Evolutionary conservation across 2,888 invertebrate genomes (phyloP), one percentile per base, ranked within the genome.

Genomic region (Megamerina dolium): DNA sequence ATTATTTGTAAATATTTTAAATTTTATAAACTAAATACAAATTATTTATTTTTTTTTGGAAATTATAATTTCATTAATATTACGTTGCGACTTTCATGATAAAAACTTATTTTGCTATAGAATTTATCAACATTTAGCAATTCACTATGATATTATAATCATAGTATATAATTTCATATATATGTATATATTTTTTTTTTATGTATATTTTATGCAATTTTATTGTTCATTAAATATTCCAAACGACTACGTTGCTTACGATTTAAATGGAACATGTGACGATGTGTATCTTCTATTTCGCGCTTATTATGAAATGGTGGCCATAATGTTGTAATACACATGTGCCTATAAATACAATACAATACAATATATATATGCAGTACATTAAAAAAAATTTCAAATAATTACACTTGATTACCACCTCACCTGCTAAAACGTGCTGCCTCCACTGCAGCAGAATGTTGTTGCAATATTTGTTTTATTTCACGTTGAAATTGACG

Each of bases 241-340:
- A 57, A 37, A 5, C 57, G n/a, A n/a, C n/a, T n/a, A n/a, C n/a
- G 52, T 10, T 60, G 45, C 12, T 46, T 52, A 12, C 21, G 29
- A 2, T 14, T 53, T 5, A 59, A 37, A 12, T 34, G 49, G 41
- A 54, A 60, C 31, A 59, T 54, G 5, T 46, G 18, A 8, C 45
- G 45, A 10, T 51, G 50, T 5, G 56, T 48, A 3, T 36, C 26
- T 1, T 43, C 44, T 9, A 60, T 26, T 45, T 62, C 62, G 2
- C 34, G 29, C 9, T 45, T 40, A 34, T 54, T 56, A 31, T 62
- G 63, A 14, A 60, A 35, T 0, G 61, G 63, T 5, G 61, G 62
- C 62, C 62, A 62, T 5, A 61, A 42, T 0, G 60, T 50, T 4
- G 61, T 59, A 14, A 53, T 50, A 2, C 55, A 39, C 21, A 61